Percentiles rank a stretch among this genome's conserved stretches.
Conservation (phyloP, 2,797 vertebrate genomes). For the Acanthurus tractus region DNA sequence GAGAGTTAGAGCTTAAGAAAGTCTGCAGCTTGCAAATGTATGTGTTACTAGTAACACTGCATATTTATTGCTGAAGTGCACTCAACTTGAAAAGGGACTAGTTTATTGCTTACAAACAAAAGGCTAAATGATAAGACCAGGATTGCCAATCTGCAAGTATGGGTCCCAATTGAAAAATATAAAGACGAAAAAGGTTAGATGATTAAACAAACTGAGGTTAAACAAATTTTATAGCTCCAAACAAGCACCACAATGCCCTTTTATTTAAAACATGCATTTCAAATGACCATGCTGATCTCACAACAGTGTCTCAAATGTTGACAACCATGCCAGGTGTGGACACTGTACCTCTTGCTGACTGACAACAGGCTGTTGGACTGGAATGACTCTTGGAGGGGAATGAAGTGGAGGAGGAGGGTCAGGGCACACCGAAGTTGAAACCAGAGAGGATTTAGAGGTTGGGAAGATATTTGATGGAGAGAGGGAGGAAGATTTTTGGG, state of each 20-base stretch:
- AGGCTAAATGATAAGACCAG: not conserved
- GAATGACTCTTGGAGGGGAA: conserved; percentile 49
- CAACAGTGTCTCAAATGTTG: conserved; percentile 37
- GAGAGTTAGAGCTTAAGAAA: too few species aligned
- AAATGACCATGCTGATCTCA: conserved; percentile 53
- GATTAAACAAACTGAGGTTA: not conserved
- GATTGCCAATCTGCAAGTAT: not conserved
- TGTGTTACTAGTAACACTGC: too few species aligned
- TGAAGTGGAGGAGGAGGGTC: conserved; percentile 20
- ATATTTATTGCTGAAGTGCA: too few species aligned
- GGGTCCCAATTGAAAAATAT: not conserved
- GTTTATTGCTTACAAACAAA: not conserved
- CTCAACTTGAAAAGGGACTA: not conserved
- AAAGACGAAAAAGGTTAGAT: not conserved
- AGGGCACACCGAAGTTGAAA: conserved; percentile 32
- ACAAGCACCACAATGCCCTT: conserved; percentile 29
- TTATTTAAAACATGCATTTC: conserved; percentile 59
- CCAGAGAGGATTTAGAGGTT: conserved; percentile 37
- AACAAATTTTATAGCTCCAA: conserved; percentile 1
- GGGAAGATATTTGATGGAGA: conserved; percentile 37
- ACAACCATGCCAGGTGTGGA: conserved; percentile 40
- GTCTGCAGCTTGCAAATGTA: too few species aligned
- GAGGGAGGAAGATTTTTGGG: conserved; percentile 20
- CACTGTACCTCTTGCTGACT: conserved; percentile 80
- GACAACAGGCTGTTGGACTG: conserved; percentile 46